Percentiles rank a stretch among this genome's conserved stretches.
phyloP scores from a whole-genome alignment of 2,888 invertebrate species.

The Metellina segmentata region DNA sequence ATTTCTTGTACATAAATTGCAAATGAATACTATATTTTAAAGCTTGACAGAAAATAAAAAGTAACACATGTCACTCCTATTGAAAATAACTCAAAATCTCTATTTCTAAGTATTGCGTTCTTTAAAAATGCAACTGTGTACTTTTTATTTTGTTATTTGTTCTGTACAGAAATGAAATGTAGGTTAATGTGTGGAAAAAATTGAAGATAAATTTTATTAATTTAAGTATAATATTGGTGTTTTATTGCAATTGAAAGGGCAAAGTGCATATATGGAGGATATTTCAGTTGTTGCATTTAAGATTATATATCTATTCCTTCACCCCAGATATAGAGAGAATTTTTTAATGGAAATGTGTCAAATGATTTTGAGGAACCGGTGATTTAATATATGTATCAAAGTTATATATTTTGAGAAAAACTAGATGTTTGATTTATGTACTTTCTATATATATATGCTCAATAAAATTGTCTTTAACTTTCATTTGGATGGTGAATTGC shows the following conservation, averaged over 20 bases:
- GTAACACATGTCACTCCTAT: no score
- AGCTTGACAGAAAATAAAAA: no score
- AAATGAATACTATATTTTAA: no score
- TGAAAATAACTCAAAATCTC: no score
- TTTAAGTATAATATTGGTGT: conserved; percentile 33
- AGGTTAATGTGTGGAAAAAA: neutral
- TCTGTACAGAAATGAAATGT: neutral
- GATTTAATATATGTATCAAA: conserved; percentile 73
- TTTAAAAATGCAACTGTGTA: neutral
- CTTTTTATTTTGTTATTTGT: neutral
- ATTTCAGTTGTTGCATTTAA: conserved; percentile 62
- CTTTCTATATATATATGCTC: conserved; percentile 73
- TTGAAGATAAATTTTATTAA: conserved; percentile 14
- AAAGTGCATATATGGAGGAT: conserved; percentile 66
- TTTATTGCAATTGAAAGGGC: conserved; percentile 45
- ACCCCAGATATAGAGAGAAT: conserved; percentile 58
- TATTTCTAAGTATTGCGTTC: no score
- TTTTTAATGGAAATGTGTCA: conserved; percentile 62
- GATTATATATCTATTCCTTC: conserved; percentile 55
- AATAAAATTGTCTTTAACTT: conserved; percentile 74
- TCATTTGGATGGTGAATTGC: neutral
- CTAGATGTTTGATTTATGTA: conserved; percentile 73
- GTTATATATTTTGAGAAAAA: conserved; percentile 73
- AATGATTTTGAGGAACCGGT: conserved; percentile 64
- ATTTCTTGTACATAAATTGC: no score